phyloP scores from a whole-genome alignment of 2,888 invertebrate genomes.

The Parnassius apollo region DNA sequence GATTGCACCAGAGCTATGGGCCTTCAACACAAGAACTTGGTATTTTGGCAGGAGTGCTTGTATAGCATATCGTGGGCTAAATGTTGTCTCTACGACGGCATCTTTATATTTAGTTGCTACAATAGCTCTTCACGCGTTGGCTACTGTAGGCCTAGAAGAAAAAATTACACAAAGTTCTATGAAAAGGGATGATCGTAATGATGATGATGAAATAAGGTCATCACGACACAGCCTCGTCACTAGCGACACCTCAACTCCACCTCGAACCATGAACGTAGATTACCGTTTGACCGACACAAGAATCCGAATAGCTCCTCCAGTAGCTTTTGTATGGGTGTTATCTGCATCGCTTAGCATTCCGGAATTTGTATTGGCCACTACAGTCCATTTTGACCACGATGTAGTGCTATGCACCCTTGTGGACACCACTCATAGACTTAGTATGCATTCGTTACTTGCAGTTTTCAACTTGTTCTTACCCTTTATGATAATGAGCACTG shows the following conservation, averaged over 20 bases:
- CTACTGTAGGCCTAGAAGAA: slow-evolving; percentile 76
- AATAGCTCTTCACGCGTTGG: slow-evolving; percentile 80
- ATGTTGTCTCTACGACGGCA: slow-evolving; percentile 79
- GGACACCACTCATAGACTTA: slow-evolving; percentile 71
- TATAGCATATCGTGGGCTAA: slow-evolving; percentile 76
- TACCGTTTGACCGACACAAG: slow-evolving; percentile 67
- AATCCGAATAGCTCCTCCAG: slow-evolving; percentile 76
- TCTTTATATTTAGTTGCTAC: slow-evolving; percentile 79
- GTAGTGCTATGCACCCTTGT: slow-evolving; percentile 73
- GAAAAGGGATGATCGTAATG: slow-evolving; percentile 53
- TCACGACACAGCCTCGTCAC: slow-evolving; percentile 74
- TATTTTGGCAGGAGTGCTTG: slow-evolving; percentile 72
- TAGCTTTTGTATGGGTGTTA: slow-evolving; percentile 80
- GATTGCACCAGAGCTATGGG: slow-evolving; percentile 76
- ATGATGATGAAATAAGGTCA: slow-evolving; percentile 69
- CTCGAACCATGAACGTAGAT: slow-evolving; percentile 78
- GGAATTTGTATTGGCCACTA: slow-evolving; percentile 77
- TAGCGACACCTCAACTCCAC: slow-evolving; percentile 72
- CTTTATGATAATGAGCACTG: slow-evolving; percentile 52
- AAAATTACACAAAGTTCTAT: slow-evolving; percentile 56
- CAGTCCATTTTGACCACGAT: slow-evolving; percentile 58
- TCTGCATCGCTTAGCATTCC: slow-evolving; percentile 82
- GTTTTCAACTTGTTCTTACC: slow-evolving; percentile 68
- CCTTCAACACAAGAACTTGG: slow-evolving; percentile 75
- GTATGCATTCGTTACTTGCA: slow-evolving; percentile 64